phyloP scores from a whole-genome alignment of 2,113 vertebrate genomes.

The Syrrhaptes paradoxus region DNA sequence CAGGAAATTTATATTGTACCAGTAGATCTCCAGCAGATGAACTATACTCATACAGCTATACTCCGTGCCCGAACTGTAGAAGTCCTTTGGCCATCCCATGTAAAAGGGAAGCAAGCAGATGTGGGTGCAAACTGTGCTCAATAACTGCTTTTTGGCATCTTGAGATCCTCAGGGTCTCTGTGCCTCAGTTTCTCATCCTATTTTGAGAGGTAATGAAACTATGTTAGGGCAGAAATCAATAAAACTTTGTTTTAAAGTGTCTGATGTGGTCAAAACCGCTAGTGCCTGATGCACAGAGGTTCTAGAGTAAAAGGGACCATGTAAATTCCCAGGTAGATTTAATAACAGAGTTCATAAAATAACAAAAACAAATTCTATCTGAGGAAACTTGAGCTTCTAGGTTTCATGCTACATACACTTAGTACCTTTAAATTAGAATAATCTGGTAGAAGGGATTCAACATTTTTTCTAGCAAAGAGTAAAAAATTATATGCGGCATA shows the following conservation, averaged over 20 bases:
- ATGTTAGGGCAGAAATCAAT: neutral
- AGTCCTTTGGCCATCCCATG: neutral
- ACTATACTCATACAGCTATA: neutral
- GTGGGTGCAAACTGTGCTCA: neutral
- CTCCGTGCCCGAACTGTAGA: neutral
- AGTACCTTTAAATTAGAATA: conserved; percentile 21
- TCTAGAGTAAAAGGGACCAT: neutral
- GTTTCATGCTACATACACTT: conserved; percentile 17
- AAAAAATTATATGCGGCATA: neutral
- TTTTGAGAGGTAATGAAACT: conserved; percentile 19
- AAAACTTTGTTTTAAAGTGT: neutral
- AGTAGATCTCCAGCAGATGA: neutral
- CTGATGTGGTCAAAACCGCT: neutral
- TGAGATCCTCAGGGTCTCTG: neutral
- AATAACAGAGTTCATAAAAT: conserved; percentile 52
- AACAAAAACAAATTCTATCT: conserved; percentile 35
- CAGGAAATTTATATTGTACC: neutral
- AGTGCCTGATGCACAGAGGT: neutral
- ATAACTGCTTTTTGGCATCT: neutral
- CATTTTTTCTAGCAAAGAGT: neutral
- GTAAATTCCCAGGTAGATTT: conserved; percentile 12
- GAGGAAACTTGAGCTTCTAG: conserved; percentile 45
- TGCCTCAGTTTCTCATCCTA: neutral
- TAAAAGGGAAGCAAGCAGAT: neutral
- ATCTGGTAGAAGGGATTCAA: neutral